These are phyloP conservation scores for Bombycilla garrulus DNA, from an alignment of 2,113 vertebrate genomes.

Conservation along the genomic window DNA sequence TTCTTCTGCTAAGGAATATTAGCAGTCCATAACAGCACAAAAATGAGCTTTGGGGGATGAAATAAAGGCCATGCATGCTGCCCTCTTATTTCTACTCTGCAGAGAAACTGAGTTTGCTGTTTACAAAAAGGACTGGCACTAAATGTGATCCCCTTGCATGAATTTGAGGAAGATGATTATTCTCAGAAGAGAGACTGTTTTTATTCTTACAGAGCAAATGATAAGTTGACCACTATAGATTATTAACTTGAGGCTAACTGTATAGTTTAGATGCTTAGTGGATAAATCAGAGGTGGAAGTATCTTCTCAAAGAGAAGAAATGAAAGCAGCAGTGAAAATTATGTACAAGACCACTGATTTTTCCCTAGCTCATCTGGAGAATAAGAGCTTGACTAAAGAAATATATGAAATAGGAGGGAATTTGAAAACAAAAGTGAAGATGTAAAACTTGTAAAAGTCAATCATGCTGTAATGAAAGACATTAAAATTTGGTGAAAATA, in stretches of 20 bases:
- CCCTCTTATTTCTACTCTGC: background rate
- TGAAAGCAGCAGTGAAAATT: background rate
- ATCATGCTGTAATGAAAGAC: background rate
- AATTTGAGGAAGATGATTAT: background rate
- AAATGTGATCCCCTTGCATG: background rate
- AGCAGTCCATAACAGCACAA: background rate
- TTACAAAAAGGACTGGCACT: background rate
- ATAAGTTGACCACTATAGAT: background rate
- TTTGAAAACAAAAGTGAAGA: background rate
- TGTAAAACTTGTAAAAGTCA: background rate
- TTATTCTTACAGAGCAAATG: background rate
- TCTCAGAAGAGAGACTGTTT: background rate
- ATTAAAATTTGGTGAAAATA: background rate
- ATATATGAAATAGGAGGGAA: background rate
- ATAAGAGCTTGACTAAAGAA: background rate
- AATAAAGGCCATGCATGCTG: background rate
- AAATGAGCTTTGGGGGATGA: background rate
- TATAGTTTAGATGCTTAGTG: background rate
- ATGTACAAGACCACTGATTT: background rate
- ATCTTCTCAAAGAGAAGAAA: background rate
- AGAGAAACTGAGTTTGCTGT: background rate
- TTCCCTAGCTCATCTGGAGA: background rate
- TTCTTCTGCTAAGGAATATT: background rate
- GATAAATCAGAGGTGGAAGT: background rate
- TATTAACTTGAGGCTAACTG: background rate